Evolutionary conservation across 2,888 invertebrate genomes (phyloP).

Genomic region (Galeruca laticollis): DNA sequence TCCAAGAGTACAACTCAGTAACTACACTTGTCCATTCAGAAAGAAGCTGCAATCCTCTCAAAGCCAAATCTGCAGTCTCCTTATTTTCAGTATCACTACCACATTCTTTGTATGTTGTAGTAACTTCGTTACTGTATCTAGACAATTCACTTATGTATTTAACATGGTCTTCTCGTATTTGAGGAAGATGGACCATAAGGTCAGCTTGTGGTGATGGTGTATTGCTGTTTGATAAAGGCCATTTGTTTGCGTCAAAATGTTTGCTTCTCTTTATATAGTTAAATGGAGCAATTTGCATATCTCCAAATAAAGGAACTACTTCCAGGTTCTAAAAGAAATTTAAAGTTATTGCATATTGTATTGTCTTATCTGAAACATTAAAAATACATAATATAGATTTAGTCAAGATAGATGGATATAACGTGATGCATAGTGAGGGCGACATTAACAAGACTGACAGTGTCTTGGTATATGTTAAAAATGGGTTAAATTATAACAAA

Average conservation of each 20-base stretch:
- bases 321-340: slow-evolving; percentile 79
- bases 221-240: slow-evolving; percentile 89
- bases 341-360: background rate
- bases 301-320: slow-evolving; percentile 96
- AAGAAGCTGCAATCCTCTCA: slow-evolving; percentile 91
- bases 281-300: slow-evolving; percentile 99
- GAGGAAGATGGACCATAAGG: slow-evolving; percentile 93
- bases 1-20: slow-evolving; percentile 98
- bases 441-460: no score
- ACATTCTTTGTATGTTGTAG: slow-evolving; percentile 93
- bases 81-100: slow-evolving; percentile 93
- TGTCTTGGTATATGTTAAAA: no score
- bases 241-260: slow-evolving; percentile 91
- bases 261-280: slow-evolving; percentile 96
- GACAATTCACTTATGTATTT: slow-evolving; percentile 97
- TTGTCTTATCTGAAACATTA: no score
- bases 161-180: slow-evolving; percentile 96
- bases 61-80: slow-evolving; percentile 89
- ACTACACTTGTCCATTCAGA: slow-evolving; percentile 98
- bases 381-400: no score
- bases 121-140: slow-evolving; percentile 88
- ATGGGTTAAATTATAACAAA: no score
- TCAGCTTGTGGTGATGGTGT: slow-evolving; percentile 92
- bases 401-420: no score
- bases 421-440: no score